These are phyloP conservation scores for Pagetopsis macropterus DNA, from an alignment of 2,797 vertebrate species.

Conservation along the genomic window DNA sequence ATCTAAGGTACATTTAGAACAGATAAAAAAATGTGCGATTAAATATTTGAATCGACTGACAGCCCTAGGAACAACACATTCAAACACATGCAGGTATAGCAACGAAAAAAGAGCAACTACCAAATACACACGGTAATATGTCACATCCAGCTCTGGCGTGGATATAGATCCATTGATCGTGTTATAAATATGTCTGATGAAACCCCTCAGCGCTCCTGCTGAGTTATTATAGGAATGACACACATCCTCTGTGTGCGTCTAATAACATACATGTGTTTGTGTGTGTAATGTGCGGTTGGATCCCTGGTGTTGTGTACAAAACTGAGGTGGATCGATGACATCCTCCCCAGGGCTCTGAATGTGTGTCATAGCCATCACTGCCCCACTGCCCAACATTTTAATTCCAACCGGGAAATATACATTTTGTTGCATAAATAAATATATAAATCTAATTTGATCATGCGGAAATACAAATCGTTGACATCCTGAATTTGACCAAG, in stretches of 20 bases:
- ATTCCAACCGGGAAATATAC: slow-evolving; percentile 32
- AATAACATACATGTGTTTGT: slow-evolving; percentile 6
- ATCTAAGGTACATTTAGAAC: too few species aligned
- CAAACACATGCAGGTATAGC: not conserved
- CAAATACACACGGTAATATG: slow-evolving; percentile 6
- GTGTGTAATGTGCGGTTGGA: slow-evolving; percentile 7
- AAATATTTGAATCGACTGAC: too few species aligned
- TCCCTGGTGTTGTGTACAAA: slow-evolving; percentile 5
- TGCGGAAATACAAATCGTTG: not conserved
- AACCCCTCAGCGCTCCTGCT: slow-evolving; percentile 25
- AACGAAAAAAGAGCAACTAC: not conserved
- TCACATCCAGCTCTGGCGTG: slow-evolving; percentile 6
- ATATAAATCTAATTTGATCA: too few species aligned
- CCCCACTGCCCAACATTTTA: slow-evolving; percentile 24
- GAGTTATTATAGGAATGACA: slow-evolving; percentile 57
- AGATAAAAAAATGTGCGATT: too few species aligned
- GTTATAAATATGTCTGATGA: slow-evolving; percentile 49
- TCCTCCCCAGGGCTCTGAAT: not conserved
- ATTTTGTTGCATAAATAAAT: not conserved
- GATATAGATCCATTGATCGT: slow-evolving; percentile 49
- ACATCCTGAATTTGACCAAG: not conserved
- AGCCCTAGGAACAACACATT: not conserved
- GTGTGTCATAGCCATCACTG: not conserved
- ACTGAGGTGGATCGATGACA: slow-evolving; percentile 35
- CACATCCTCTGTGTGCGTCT: slow-evolving; percentile 36